phyloP scores from a whole-genome alignment of 2,113 vertebrate genomes.

The Bos indicus region DNA sequence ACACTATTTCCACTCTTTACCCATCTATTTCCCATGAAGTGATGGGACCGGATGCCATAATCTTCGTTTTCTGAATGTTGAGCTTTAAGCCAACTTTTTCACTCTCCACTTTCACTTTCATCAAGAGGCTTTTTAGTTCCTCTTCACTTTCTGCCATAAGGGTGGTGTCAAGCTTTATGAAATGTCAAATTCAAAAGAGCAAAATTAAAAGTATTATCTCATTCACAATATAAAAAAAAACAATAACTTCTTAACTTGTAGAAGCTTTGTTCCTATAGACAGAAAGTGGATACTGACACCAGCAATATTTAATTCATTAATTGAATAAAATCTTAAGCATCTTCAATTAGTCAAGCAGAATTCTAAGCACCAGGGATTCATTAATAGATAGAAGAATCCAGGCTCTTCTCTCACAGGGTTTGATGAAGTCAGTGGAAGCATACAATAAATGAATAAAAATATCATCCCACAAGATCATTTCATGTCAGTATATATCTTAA shows the following conservation, averaged over 20 bases:
- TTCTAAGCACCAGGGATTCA: background rate
- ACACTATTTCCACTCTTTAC: too few species aligned
- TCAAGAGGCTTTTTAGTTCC: too few species aligned
- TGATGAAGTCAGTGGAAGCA: background rate
- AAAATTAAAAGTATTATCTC: background rate
- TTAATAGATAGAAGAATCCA: background rate
- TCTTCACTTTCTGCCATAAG: too few species aligned
- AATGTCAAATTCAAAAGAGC: background rate
- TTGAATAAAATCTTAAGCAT: background rate
- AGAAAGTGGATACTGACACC: background rate
- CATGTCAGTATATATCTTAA: background rate
- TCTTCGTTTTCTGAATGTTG: too few species aligned
- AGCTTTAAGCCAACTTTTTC: too few species aligned
- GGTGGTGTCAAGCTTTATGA: background rate
- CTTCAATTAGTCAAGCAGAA: background rate
- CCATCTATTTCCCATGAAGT: too few species aligned
- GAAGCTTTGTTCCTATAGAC: background rate
- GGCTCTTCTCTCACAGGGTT: background rate
- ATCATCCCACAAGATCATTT: background rate
- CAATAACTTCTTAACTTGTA: background rate
- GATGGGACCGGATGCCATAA: too few species aligned
- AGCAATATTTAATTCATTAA: background rate
- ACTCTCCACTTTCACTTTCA: too few species aligned
- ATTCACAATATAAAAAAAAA: background rate
- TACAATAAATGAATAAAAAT: background rate